Conservation (phyloP, 2,888 invertebrate species). For the Heliconius ismenius region DNA sequence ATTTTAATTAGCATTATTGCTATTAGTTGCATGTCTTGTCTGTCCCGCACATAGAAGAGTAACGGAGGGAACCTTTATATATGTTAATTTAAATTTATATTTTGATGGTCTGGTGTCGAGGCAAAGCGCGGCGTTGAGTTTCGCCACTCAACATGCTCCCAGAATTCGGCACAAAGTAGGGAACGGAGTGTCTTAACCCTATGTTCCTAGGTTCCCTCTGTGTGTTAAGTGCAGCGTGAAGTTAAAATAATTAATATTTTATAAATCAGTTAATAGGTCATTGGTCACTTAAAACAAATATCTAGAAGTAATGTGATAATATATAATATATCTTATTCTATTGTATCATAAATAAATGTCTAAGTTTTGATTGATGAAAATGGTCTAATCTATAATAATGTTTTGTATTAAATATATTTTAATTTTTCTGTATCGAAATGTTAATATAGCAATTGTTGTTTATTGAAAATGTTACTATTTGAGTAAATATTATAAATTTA, state of each 20-base stretch:
- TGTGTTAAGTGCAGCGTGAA: no score
- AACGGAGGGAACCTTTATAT: background rate
- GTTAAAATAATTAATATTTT: no score
- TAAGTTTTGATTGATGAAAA: background rate
- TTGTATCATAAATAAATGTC: slow-evolving; percentile 1
- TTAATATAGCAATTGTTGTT: background rate
- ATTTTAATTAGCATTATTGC: background rate
- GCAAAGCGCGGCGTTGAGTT: no score
- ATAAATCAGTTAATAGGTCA: no score
- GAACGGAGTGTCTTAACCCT: no score
- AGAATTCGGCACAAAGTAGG: no score
- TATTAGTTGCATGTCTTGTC: no score
- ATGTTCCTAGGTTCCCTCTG: no score
- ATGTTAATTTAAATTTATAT: no score
- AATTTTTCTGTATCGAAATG: background rate
- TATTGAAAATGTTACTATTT: background rate
- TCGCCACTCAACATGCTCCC: no score
- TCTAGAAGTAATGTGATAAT: background rate
- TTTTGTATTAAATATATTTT: background rate
- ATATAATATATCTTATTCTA: background rate
- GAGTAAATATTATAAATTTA: background rate
- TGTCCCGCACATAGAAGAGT: background rate
- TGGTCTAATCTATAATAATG: background rate
- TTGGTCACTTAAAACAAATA: background rate
- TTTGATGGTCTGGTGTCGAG: no score